These are phyloP conservation scores for Galaxias olidus DNA, from an alignment of 2,797 vertebrate genomes.

Conservation along the genomic window DNA sequence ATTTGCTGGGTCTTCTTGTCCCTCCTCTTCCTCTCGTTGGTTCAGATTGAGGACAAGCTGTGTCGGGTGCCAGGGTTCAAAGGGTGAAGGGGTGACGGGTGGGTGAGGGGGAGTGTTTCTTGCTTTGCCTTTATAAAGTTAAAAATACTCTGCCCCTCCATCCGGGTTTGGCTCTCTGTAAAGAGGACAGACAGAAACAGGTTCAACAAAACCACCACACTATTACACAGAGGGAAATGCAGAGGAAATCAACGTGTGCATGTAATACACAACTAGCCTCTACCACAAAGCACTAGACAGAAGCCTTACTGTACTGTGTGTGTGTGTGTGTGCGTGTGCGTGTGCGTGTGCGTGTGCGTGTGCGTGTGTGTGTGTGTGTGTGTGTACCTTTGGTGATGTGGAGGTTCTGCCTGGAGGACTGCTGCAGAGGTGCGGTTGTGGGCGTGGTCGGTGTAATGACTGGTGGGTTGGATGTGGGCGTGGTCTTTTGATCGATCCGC, in stretches of 20 bases:
- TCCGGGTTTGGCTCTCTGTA: slow-evolving; percentile 46
- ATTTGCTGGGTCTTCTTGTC: too few relatives aligned
- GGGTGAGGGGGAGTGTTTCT: slow-evolving; percentile 15
- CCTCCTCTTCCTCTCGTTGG: too few relatives aligned
- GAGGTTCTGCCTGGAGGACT: slow-evolving; percentile 56
- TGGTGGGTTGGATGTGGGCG: slow-evolving; percentile 66
- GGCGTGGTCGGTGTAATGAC: slow-evolving; percentile 19
- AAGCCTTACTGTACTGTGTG: too few relatives aligned
- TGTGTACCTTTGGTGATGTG: slow-evolving; percentile 66
- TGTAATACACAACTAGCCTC: too few relatives aligned
- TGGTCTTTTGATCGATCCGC: slow-evolving; percentile 42
- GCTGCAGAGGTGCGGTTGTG: slow-evolving; percentile 71
- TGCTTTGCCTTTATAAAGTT: slow-evolving; percentile 39
- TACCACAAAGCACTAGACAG: too few relatives aligned
- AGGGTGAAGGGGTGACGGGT: not conserved
- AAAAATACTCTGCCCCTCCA: slow-evolving; percentile 46
- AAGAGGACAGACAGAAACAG: slow-evolving; percentile 1
- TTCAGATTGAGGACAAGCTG: not conserved
- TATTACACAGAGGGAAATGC: too few relatives aligned
- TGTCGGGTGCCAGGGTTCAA: not conserved
- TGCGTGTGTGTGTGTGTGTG: not conserved
- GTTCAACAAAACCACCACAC: not conserved
- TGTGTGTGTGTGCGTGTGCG: too few relatives aligned
- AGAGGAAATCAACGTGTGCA: too few relatives aligned
- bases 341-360: not conserved